Evolutionary conservation across 2,888 invertebrate genomes (phyloP), one percentile per base, ranked within the genome.

Genomic region (Noctua janthe): DNA sequence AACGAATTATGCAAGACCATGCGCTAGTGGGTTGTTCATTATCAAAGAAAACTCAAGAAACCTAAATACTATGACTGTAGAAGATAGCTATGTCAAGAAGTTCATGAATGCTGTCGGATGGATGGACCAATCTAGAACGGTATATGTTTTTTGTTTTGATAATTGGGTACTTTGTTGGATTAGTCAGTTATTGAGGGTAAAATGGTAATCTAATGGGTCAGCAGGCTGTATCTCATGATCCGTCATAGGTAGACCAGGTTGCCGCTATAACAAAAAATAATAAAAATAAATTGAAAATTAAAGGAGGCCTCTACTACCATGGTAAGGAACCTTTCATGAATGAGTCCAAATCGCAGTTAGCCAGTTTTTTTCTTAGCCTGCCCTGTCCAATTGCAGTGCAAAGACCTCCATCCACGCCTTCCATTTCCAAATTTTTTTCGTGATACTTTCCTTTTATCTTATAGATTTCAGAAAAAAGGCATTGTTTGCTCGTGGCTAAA

Each of bases 21-120:
- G 89, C 73, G 81, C 84, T 5, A 80, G 77, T 76, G 64, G 70
- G 77, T 70, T 88, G 8, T 81, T 76, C 72, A 70, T 78, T 71
- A 76, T 0, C 64, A 90, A 86, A 70, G 51, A 66, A 74, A 86
- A 88, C 83, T 78, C 86, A 43, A 94, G 95, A 85, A 85, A 92
- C 23, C 92, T 95, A 78, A 92, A 94, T 64, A 94, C 96, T 79
- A 90, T 95, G 54, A 88, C 95, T 81, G 91, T 95, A 51, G 95
- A 97, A 85, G 96, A 95, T 64, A 94, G 97, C 76, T 97, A 97
- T 90, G 92, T 98, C 1, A 97, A 97, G 84, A 97, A 97, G 85
- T 97, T 98, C 80, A 96, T 97, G 92, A 97, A 97, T 89, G 97
- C 97, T 91, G 97, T 98, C 43, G 97, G 97, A 6, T 97, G 97